Conservation (phyloP, 2,888 invertebrate species). For the Apodemia mormo region DNA sequence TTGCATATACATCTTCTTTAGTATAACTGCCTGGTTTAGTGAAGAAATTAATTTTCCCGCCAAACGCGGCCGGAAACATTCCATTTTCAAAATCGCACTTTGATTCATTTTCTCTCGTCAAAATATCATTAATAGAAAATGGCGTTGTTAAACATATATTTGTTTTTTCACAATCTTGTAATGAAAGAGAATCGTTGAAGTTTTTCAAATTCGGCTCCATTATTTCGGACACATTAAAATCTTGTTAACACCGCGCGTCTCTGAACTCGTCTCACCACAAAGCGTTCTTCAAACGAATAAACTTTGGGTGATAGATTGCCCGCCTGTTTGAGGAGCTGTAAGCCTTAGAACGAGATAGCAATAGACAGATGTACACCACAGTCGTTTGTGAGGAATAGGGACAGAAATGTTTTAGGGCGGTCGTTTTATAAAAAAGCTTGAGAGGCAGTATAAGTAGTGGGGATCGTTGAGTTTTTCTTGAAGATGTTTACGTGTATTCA, state of each 20-base stretch:
- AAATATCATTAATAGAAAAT: conserved; percentile 88
- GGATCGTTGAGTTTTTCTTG: conserved; percentile 80
- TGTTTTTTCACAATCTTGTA: conserved; percentile 71
- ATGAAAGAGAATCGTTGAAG: conserved; percentile 57
- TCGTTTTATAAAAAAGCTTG: conserved; percentile 75
- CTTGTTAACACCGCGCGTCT: conserved; percentile 54
- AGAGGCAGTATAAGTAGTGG: conserved; percentile 78
- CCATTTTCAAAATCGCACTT: conserved; percentile 71
- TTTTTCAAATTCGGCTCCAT: conserved; percentile 73
- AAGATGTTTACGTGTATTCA: conserved; percentile 80
- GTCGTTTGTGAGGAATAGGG: conserved; percentile 45
- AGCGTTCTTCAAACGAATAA: conserved; percentile 80
- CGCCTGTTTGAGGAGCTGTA: conserved; percentile 66
- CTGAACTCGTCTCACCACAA: conserved; percentile 65
- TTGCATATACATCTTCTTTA: conserved; percentile 55
- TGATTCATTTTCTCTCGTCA: conserved; percentile 80
- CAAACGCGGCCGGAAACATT: conserved; percentile 59
- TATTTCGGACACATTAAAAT: conserved; percentile 54
- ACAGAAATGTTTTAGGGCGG: conserved; percentile 55
- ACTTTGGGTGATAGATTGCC: conserved; percentile 76
- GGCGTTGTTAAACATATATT: conserved; percentile 80
- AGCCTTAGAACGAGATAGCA: conserved; percentile 68
- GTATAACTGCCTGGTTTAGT: conserved; percentile 53
- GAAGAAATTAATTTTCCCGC: conserved; percentile 68
- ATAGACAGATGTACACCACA: conserved; percentile 31